These are phyloP conservation scores for Smutsia temminckii DNA, from an alignment of 2,797 vertebrate genomes.

Conservation along the genomic window DNA sequence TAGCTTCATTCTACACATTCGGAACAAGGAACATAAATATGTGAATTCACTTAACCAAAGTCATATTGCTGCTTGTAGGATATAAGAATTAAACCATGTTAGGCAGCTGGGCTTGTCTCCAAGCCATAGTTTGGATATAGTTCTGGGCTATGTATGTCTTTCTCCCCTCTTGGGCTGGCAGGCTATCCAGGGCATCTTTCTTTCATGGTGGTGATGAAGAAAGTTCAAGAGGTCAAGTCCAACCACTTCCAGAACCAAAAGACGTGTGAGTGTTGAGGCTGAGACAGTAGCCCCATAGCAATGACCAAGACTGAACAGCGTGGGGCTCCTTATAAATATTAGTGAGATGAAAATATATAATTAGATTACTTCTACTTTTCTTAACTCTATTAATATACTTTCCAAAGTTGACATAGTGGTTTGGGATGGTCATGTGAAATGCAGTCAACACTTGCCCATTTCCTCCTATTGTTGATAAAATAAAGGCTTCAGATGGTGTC, in stretches of 20 bases:
- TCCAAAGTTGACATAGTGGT: too few species aligned
- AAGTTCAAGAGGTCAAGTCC: neutral
- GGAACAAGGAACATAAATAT: neutral
- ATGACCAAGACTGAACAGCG: neutral
- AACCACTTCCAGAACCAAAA: neutral
- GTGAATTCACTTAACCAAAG: neutral
- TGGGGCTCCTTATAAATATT: neutral
- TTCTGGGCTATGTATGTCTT: neutral
- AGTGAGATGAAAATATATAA: neutral
- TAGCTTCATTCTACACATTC: neutral
- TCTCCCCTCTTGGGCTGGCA: neutral
- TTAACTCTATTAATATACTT: neutral
- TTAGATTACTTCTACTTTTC: neutral
- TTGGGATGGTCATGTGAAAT: neutral
- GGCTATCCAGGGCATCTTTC: neutral
- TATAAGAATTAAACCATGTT: neutral
- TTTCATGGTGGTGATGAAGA: neutral
- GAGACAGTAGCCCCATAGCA: neutral
- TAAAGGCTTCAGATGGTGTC: neutral
- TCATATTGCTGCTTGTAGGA: too few species aligned
- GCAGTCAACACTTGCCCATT: neutral
- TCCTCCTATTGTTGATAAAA: neutral
- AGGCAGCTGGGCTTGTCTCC: neutral
- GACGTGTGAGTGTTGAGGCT: neutral
- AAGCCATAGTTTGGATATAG: neutral